Base-by-base conservation (phyloP, 2,888 invertebrate genomes). In the Aporophyla lueneburgensis region DNA sequence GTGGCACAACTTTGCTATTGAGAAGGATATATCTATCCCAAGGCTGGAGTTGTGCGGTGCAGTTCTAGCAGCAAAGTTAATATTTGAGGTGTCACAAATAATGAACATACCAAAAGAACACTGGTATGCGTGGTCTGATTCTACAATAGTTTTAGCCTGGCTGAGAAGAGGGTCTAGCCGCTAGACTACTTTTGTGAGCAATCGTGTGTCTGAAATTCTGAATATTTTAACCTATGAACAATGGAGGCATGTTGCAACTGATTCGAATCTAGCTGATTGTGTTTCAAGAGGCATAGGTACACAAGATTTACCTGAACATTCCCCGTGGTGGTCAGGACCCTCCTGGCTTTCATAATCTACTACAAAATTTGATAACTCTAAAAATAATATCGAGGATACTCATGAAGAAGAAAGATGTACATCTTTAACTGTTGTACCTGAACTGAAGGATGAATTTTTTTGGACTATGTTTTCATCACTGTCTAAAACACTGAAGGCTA, bases 11-110 rank as follows among this genome's bases (percentile, higher is more conserved):
- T n/a, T n/a, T n/a, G n/a, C 49, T 49, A 19, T 65, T 16, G 16
- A 53, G 33, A 67, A 40, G 51, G 16, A 53, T n/a, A 19, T 53
- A n/a, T 53, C 33, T 43, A 33, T 53, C 5, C 53, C 53, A 10
- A 53, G n/a, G 5, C 14, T 53, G 10, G 33, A n/a, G 7, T 7
- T 40, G 19, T 53, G n/a, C 0, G 33, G 33, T 27, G 14, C 66
- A 19, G 66, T 43, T 53, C 66, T 14, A 33, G 51, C 66, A 53
- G 33, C 67, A 67, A 53, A 53, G 21, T n/a, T 67, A n/a, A 19
- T 65, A 49, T 49, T 65, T 9, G 27, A 65, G 49, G 19, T 63
- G 10, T 2, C 53, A 21, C 53, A 53, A 53, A 53, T 46, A 24
- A 63, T 43, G 5, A 14, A n/a, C n/a, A 33, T 40, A 40, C 61